Evolutionary conservation across 2,113 vertebrate species (phyloP), one percentile per base, ranked within the genome.

Genomic region (Tiliqua scincoides): DNA sequence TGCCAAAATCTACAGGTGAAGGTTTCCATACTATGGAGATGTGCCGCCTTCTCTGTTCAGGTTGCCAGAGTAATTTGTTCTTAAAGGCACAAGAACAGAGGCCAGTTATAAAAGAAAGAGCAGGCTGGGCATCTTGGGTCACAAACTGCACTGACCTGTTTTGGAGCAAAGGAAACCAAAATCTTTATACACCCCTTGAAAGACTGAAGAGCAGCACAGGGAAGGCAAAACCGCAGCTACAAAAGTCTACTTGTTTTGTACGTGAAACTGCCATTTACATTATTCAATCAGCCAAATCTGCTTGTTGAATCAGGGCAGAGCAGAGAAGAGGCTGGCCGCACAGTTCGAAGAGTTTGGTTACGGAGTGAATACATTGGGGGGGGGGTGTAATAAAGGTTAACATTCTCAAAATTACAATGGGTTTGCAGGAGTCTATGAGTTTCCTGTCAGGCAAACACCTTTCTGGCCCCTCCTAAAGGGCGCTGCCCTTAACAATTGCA

Each of bases 171-270:
- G 43, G 17, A 40, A 1, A 30, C 7, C 48, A n/a, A 65, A 79
- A 37, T 23, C 17, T 43, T 20, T 72, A 30, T 25, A 67, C 67
- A 48, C 43, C 57, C 61, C 43, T 48, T 62, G 43, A 67, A 80
- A 73, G 32, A 15, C 15, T 11, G 9, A 18, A 73, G 30, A 70
- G 32, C 32, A 73, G 79, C 67, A 9, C 8, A 12, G 37, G 27
- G 40, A 43, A 61, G 21, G 17, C 37, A 25, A 86, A 86, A 80
- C 85, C 77, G 65, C 68, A 80, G 30, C 40, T 86, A 32, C 85
- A 72, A 61, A 86, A 30, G 21, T 72, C 37, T 80, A 71, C 68
- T 77, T 80, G 68, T 27, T 73, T 73, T 86, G 68, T 57, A 73
- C 71, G 77, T 63, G 40, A 80, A 80, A 80, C 77, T 80, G 37